phyloP scores from a whole-genome alignment of 2,113 vertebrate genomes.

The Zosterops japonicus region DNA sequence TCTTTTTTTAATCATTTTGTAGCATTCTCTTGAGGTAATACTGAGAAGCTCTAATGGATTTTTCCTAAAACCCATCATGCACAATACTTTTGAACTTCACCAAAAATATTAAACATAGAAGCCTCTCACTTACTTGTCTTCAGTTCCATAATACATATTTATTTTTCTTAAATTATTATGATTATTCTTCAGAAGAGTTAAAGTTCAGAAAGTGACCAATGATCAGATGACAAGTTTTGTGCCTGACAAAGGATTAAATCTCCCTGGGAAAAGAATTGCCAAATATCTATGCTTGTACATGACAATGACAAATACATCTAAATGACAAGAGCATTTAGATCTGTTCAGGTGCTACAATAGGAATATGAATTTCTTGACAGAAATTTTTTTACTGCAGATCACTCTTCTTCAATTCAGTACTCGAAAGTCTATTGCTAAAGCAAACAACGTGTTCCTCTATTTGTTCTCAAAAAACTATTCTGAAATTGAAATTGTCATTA shows the following conservation, averaged over 20 bases:
- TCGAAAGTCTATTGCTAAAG: not conserved
- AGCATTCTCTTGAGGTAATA: not conserved
- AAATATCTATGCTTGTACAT: not conserved
- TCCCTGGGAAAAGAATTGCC: not conserved
- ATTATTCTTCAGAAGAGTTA: not conserved
- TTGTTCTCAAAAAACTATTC: not conserved
- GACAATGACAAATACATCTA: too few species aligned
- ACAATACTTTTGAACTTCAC: not conserved
- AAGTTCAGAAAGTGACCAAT: not conserved
- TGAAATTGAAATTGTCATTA: not conserved
- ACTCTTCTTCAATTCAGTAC: not conserved
- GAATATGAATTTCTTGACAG: not conserved
- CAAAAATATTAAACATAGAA: not conserved
- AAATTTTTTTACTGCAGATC: not conserved
- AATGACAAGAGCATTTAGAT: not conserved
- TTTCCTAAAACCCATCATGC: not conserved
- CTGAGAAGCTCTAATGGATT: accelerated
- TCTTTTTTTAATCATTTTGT: accelerated
- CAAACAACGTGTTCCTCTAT: not conserved
- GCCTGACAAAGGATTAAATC: not conserved
- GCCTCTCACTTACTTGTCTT: not conserved
- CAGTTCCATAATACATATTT: not conserved
- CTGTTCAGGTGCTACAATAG: not conserved
- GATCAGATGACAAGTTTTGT: not conserved
- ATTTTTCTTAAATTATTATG: not conserved